A percentile compares a stretch with the other conserved stretches of the same genome.
Evolutionary conservation across 2,888 invertebrate species (phyloP).

Genomic region (Elysia crispata): DNA sequence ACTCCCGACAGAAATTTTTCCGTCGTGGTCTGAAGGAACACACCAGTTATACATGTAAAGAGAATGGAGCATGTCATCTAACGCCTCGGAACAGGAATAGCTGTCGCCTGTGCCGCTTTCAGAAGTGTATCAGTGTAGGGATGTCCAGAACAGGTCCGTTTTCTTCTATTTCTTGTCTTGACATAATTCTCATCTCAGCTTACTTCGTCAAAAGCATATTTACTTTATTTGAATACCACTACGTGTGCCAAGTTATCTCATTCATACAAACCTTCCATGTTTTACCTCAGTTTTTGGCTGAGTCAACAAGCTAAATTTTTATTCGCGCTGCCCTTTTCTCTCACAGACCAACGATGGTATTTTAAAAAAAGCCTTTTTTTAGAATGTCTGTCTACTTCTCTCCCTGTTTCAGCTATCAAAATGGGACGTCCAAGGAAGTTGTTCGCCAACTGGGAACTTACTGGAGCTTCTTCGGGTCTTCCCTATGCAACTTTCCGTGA

Average conservation of each 20-base stretch:
- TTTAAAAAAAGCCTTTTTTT: no score
- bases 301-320: no score
- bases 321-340: no score
- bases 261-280: no score
- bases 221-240: no score
- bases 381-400: not conserved
- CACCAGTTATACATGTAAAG: slow-evolving; percentile 70
- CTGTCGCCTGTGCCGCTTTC: slow-evolving; percentile 74
- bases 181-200: not conserved
- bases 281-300: no score
- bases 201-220: not conserved
- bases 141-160: slow-evolving; percentile 71
- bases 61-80: slow-evolving; percentile 65
- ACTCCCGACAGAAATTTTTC: slow-evolving; percentile 72
- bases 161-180: not conserved
- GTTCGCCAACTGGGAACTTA: not conserved
- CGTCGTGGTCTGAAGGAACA: slow-evolving; percentile 72
- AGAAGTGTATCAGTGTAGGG: slow-evolving; percentile 71
- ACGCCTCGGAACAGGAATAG: slow-evolving; percentile 74
- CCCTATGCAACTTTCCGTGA: no score
- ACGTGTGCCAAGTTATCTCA: no score
- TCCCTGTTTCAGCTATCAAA: slow-evolving; percentile 62
- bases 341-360: no score
- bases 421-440: slow-evolving; percentile 65
- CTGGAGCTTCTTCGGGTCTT: no score